Conservation (phyloP, 2,888 invertebrate genomes). For the Caenorhabditis becei region DNA sequence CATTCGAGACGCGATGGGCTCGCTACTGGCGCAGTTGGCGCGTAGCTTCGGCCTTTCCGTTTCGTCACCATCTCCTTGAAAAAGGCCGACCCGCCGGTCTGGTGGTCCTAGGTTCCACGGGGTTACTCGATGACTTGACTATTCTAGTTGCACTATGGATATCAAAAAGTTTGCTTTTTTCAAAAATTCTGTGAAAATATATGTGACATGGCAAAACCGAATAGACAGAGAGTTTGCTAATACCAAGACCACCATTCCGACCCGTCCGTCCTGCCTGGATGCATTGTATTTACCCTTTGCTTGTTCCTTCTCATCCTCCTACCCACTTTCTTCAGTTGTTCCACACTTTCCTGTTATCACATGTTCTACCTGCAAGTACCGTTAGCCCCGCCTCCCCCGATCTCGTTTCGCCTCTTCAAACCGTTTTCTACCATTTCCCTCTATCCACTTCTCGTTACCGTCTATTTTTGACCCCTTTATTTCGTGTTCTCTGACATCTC, state of each 20-base stretch:
- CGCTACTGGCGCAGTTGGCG: conserved; percentile 48
- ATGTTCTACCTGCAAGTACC: conserved; percentile 33
- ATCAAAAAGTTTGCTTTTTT: no score
- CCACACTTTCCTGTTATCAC: conserved; percentile 43
- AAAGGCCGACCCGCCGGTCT: conserved; percentile 17
- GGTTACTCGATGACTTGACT: no score
- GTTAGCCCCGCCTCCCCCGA: conserved; percentile 7
- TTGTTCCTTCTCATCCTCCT: conserved; percentile 20
- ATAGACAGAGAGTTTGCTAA: conserved; percentile 6
- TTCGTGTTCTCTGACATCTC: conserved; percentile 27
- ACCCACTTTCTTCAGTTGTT: conserved; percentile 30
- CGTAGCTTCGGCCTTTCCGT: conserved; percentile 38
- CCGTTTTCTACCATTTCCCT: conserved; percentile 3
- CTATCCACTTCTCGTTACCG: conserved; percentile 5
- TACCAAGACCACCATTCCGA: conserved; percentile 42
- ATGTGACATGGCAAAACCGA: conserved; percentile 5
- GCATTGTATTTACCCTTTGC: conserved; percentile 17
- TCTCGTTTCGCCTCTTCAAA: conserved; percentile 15
- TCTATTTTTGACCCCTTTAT: neutral
- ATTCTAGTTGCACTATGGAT: no score
- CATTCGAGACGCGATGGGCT: conserved; percentile 40
- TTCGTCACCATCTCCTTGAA: neutral
- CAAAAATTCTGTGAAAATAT: no score
- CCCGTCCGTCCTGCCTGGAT: conserved; percentile 4
- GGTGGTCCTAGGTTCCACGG: conserved; percentile 16